phyloP scores from a whole-genome alignment of 2,888 invertebrate genomes.

The Ischnus inquisitorius region DNA sequence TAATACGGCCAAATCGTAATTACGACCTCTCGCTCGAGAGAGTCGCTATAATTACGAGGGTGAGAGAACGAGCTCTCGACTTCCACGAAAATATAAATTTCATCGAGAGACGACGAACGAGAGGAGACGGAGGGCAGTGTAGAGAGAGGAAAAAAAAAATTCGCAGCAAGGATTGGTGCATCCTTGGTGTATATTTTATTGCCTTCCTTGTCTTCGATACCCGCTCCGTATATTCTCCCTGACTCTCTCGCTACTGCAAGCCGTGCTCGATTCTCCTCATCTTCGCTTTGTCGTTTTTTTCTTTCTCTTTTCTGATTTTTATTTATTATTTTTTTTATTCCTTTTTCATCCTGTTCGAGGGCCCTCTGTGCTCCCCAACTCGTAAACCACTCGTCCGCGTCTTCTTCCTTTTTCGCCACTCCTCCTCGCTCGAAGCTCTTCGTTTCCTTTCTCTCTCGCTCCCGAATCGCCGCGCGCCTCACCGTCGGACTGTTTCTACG shows the following conservation, averaged over 20 bases:
- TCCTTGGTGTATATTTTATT: conserved; percentile 55
- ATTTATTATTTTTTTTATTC: conserved; percentile 72
- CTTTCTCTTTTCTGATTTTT: conserved; percentile 60
- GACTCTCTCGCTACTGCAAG: conserved; percentile 42
- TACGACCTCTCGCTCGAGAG: conserved; percentile 15
- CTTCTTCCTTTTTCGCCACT: conserved; percentile 53
- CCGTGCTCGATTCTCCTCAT: conserved; percentile 50
- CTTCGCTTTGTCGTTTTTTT: conserved; percentile 54
- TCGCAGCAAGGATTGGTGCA: conserved; percentile 37
- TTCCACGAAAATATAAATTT: conserved; percentile 69
- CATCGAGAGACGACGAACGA: conserved; percentile 45
- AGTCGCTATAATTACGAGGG: conserved; percentile 63
- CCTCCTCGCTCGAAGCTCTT: conserved; percentile 56
- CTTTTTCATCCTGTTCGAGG: conserved; percentile 77
- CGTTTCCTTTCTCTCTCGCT: conserved; percentile 40
- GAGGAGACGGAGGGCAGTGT: conserved; percentile 28
- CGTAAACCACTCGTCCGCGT: conserved; percentile 69
- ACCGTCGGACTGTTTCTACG: conserved; percentile 54
- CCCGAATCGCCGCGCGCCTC: conserved; percentile 21
- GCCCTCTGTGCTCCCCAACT: conserved; percentile 72
- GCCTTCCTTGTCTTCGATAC: conserved; percentile 52
- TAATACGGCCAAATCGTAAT: conserved; percentile 51
- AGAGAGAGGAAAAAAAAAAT: conserved; percentile 20
- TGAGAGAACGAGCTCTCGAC: conserved; percentile 55
- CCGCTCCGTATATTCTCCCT: conserved; percentile 63